Conservation (phyloP, 2,888 invertebrate genomes). For the Rhodophaea formosa region DNA sequence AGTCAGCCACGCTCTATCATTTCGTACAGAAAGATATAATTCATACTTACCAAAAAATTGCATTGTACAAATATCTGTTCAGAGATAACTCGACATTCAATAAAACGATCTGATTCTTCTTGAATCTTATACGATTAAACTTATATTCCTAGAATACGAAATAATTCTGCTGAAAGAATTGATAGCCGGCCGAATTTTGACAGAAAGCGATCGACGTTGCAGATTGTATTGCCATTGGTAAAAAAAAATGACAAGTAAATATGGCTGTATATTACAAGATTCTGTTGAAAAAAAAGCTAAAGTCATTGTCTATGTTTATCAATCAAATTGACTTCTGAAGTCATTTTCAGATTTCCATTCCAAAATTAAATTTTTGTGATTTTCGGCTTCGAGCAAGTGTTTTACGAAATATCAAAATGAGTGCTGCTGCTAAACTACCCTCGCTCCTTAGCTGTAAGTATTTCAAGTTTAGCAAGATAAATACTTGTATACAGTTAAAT, state of each 20-base stretch:
- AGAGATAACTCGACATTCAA: slow-evolving; percentile 31
- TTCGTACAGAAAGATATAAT: slow-evolving; percentile 17
- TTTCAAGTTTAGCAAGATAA: slow-evolving; percentile 10
- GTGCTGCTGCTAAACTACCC: slow-evolving; percentile 63
- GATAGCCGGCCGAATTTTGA: slow-evolving; percentile 47
- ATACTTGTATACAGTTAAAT: slow-evolving; percentile 25
- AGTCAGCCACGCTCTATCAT: neutral
- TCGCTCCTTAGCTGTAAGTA: slow-evolving; percentile 67
- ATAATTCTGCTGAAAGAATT: neutral
- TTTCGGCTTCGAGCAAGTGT: slow-evolving; percentile 40
- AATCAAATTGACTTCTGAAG: neutral
- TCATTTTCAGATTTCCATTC: slow-evolving; percentile 39
- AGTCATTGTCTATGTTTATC: neutral
- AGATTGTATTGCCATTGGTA: slow-evolving; percentile 36
- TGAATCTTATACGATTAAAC: neutral
- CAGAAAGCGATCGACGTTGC: slow-evolving; percentile 64
- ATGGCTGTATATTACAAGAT: neutral
- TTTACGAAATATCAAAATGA: slow-evolving; percentile 60
- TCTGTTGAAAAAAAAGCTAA: neutral
- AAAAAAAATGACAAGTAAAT: slow-evolving; percentile 2
- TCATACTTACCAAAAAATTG: slow-evolving; percentile 49
- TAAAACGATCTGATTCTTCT: neutral
- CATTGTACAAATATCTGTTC: slow-evolving; percentile 42
- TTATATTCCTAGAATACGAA: neutral
- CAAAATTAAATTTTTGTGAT: slow-evolving; percentile 41